These are phyloP conservation scores for Forbesichthys papilliferus DNA, from an alignment of 2,113 vertebrate genomes.

Conservation along the genomic window DNA sequence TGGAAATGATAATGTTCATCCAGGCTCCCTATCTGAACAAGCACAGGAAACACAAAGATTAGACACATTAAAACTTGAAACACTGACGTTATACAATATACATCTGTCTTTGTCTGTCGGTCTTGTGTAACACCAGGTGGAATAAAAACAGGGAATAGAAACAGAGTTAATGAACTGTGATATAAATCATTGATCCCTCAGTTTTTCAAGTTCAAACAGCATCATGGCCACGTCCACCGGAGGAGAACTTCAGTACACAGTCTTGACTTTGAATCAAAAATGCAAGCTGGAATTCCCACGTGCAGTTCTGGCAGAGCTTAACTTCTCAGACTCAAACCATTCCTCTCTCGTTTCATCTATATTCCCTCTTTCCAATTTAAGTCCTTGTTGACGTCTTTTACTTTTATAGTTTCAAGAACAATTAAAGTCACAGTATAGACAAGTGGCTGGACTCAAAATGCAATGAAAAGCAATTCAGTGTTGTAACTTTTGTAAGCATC, in stretches of 20 bases:
- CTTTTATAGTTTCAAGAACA: no score
- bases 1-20: constrained; percentile 92
- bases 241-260: constrained; percentile 14
- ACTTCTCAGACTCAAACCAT: constrained; percentile 9
- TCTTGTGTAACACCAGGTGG: no score
- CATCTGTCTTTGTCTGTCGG: no score
- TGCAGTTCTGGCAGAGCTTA: constrained; percentile 34
- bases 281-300: constrained; percentile 37
- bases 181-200: background rate
- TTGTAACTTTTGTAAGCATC: no score
- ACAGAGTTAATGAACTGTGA: background rate
- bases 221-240: constrained; percentile 6
- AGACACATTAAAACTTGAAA: constrained; percentile 16
- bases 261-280: constrained; percentile 32
- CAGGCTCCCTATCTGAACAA: constrained; percentile 86
- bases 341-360: background rate
- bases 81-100: background rate
- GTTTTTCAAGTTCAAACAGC: constrained; percentile 4
- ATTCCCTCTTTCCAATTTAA: background rate
- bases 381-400: no score
- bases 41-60: constrained; percentile 46
- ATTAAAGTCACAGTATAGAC: no score
- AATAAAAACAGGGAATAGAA: no score
- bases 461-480: no score
- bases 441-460: no score